Percentiles rank a stretch among this genome's conserved stretches.
phyloP scores from a whole-genome alignment of 2,797 vertebrate genomes.

The Monodelphis domestica region DNA sequence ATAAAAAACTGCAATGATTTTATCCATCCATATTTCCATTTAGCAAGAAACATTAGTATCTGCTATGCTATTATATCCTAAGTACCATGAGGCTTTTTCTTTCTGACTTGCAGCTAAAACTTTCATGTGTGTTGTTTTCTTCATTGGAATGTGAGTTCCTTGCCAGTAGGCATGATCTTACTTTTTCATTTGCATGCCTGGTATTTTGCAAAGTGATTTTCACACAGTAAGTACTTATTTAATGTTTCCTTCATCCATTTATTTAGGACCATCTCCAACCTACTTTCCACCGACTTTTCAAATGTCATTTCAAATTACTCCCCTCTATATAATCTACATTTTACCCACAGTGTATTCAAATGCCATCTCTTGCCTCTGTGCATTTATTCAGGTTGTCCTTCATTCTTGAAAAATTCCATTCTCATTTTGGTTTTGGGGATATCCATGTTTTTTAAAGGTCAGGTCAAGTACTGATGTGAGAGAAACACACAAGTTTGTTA shows the following conservation, averaged over 20 bases:
- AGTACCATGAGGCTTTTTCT: neutral
- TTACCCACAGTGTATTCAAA: neutral
- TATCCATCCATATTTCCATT: neutral
- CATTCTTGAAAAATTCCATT: neutral
- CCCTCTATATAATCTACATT: neutral
- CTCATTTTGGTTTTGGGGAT: neutral
- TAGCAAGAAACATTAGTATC: neutral
- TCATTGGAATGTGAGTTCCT: neutral
- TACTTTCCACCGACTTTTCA: neutral
- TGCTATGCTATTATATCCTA: neutral
- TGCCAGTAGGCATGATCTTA: neutral
- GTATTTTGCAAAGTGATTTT: neutral
- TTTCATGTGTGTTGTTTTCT: neutral
- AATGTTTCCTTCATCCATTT: neutral
- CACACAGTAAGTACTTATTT: neutral
- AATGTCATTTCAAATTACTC: neutral
- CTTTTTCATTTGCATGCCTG: neutral
- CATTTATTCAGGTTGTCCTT: neutral
- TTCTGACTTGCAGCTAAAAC: neutral
- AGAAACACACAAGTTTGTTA: too few species aligned
- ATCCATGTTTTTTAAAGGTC: neutral
- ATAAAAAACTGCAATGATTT: neutral
- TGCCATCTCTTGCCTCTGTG: neutral
- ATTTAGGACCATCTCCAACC: neutral
- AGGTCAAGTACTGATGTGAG: neutral